Evolutionary conservation across 2,888 invertebrate species (phyloP), one percentile per base, ranked within the genome.

Genomic region (Melikaiella ostensackeni): DNA sequence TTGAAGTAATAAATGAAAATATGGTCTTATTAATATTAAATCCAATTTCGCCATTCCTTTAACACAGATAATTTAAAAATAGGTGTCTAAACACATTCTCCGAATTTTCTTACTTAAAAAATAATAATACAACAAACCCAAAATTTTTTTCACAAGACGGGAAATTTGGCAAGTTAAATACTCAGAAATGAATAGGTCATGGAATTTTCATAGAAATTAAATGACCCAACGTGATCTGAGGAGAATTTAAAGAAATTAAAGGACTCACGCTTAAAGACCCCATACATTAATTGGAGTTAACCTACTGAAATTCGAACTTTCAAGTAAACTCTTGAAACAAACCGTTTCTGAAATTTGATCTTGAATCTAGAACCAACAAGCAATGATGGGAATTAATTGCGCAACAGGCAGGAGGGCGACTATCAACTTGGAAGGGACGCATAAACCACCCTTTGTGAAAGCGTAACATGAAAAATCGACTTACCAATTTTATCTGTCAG

Each of bases 401-500:
- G 70, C 30, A 70, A 70, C 70, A 70, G 70, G 46, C 46, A 70
- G 30, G 30, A 70, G 70, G 70, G 70, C 50, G 13, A 70, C 46
- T 27, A 38, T 24, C 27, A 70, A 33, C 30, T 70, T 19, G n/a
- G n/a, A 70, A 70, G 50, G 70, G 70, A 70, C 70, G 70, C 70
- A 70, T 16, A 70, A 46, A 19, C 46, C 66, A 46, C 70, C 70
- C 70, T 70, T 70, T 50, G n/a, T 70, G 30, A 42, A 27, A 70
- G 30, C 19, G 46, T 50, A n/a, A 35, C 27, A 50, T 1, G 30
- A 70, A 30, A 70, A 13, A 33, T 30, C n/a, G 0, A 30, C 70
- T 70, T n/a, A 70, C 70, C 70, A 70, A 19, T 70, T 75, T 79
- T 75, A 50, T 81, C 73, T 46, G 74, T 74, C 21, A 57, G 30